Evolutionary conservation across 2,113 vertebrate species (phyloP), one percentile per base, ranked within the genome.

Genomic region (Cephalopholis sonnerati): DNA sequence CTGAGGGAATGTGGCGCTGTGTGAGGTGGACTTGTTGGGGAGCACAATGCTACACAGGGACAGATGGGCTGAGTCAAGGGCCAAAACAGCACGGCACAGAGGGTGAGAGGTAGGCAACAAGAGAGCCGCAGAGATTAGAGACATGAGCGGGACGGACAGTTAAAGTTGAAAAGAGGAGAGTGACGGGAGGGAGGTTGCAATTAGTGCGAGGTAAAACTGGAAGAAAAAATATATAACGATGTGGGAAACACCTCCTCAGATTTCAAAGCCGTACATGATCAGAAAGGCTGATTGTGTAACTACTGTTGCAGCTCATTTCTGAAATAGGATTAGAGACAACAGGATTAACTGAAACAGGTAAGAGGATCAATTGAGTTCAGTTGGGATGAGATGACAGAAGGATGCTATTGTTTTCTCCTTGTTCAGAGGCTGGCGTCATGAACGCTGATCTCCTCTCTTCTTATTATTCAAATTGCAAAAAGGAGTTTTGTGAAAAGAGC

Each of bases 21-120:
- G 87, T 78, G 89, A 81, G 85, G 84, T 76, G 80, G 81, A 79
- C 79, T 88, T 92, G 74, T 84, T 29, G 69, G 82, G 92, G 83
- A 66, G 83, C 89, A 93, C 93, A 93, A 95, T 93, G 85, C 88
- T 68, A 78, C 63, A 85, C 70, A 78, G 91, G 77, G 93, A 93
- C 94, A 96, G 95, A 96, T 93, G 94, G 94, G 89, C 84, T 11
- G 18, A 94, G 91, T 95, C 93, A 94, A 81, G 85, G 87, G 93
- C 87, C 9, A 79, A 85, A 0, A 89, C 87, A 83, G 86, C 89
- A 92, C 7, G 44, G 73, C 64, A 61, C 20, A 83, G 58, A 78
- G 74, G 69, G 69, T 87, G 85, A 90, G 75, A 88, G 74, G 72
- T 58, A 72, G 72, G 57, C 62, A 32, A 81, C 68, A 53, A 71